Conservation (phyloP, 2,797 vertebrate species). For the Melanotaenia pygmaea region DNA sequence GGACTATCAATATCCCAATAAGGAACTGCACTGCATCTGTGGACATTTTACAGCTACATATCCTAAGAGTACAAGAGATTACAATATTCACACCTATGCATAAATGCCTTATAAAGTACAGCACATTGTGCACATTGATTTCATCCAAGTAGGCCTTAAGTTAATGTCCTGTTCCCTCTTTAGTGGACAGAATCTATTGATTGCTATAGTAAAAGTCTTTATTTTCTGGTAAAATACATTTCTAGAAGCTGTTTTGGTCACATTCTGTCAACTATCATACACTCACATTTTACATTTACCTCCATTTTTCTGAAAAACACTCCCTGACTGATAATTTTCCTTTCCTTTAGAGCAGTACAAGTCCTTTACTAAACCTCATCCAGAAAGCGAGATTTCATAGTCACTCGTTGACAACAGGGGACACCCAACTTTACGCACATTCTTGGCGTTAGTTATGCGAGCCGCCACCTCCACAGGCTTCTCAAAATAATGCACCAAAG, state of each 20-base stretch:
- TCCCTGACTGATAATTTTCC: conserved; percentile 18
- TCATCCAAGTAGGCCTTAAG: conserved; percentile 51
- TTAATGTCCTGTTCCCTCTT: conserved; percentile 34
- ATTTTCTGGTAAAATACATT: conserved; percentile 75
- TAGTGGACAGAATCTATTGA: conserved; percentile 53
- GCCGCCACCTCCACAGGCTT: conserved; percentile 91
- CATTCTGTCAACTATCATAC: conserved; percentile 62
- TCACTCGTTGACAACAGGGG: conserved; percentile 88
- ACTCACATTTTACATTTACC: conserved; percentile 37
- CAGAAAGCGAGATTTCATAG: conserved; percentile 95
- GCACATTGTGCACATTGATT: conserved; percentile 65
- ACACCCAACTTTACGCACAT: conserved; percentile 88
- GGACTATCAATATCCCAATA: conserved; percentile 49
- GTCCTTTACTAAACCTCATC: conserved; percentile 72
- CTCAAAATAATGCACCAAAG: conserved; percentile 95
- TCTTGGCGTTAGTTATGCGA: conserved; percentile 92
- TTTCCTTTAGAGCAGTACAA: conserved; percentile 43
- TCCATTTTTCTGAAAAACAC: conserved; percentile 42
- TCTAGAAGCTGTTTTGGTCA: conserved; percentile 63
- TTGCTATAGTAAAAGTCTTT: conserved; percentile 71
- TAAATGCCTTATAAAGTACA: conserved; percentile 80
- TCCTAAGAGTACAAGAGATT: conserved; percentile 70
- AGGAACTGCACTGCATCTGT: conserved; percentile 45
- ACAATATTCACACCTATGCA: conserved; percentile 71
- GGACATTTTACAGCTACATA: conserved; percentile 76